Evolutionary conservation across 2,797 vertebrate species (phyloP), one percentile per base, ranked within the genome.

Genomic region (Setipinna tenuifilis): DNA sequence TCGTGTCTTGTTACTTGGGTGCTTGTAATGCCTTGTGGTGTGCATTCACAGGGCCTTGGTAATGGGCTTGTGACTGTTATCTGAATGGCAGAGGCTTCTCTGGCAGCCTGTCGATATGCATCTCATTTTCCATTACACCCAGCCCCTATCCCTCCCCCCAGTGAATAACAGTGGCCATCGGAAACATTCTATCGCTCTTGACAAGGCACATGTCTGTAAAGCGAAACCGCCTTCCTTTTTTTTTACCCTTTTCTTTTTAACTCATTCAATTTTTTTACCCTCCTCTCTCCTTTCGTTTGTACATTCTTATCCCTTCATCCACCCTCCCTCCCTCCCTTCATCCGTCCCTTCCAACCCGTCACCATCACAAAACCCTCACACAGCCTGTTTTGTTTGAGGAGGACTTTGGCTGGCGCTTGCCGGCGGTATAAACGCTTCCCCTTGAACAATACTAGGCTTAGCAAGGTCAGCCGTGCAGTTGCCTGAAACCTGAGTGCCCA

Each of bases 371-470:
- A 87, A 78, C 19, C 14, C 62, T 81, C 71, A 62, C 71, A 44
- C 48, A 61, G 85, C 50, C 28, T n/a, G 3, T 57, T 41, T 82
- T 31, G 71, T 83, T 83, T 85, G 41, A 54, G 71, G 58, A 14
- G 85, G 57, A 48, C 71, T 85, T 89, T 89, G 25, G 86, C 86
- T 23, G 31, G 25, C 78, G 46, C 85, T 68, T 19, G 57, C 85
- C 62, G 81, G 83, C 86, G 82, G 88, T 90, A 90, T 85, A 80
- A 62, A 78, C 31, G 78, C 46, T 90, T 91, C 82, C 81, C 57
- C 68, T 84, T 86, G 82, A 91, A 89, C 88, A 91, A 90, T 87
- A 84, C 86, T n/a, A 83, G 87, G 85, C 81, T 88, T 88, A 89
- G 86, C 87, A 87, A 89, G 89, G 85, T 88, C 88, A 88, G 89